A percentile compares a stretch with the other conserved stretches of the same genome.
These are phyloP conservation scores for Dolichoris vasculosae DNA, from an alignment of 1,140 invertebrate genomes.

Conservation along the genomic window DNA sequence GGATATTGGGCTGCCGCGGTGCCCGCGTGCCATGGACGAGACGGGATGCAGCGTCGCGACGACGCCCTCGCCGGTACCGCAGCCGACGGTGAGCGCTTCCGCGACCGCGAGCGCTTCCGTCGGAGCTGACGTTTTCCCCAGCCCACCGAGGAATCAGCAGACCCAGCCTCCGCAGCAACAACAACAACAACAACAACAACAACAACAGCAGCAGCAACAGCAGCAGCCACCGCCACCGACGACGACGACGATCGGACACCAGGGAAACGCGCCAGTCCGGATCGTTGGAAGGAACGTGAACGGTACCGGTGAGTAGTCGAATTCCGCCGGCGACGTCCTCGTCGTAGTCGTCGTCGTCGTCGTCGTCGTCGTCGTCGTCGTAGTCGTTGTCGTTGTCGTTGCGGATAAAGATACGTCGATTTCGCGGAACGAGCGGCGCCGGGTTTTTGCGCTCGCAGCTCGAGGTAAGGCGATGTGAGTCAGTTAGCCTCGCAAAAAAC, in stretches of 20 bases:
- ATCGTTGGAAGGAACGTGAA: conserved; percentile 73
- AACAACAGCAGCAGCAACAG: conserved; percentile 23
- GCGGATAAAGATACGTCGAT: neutral
- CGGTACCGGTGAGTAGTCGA: conserved; percentile 70
- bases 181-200: conserved; percentile 25
- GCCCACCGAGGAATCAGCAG: conserved; percentile 24
- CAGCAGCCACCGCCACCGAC: conserved; percentile 56
- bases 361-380: neutral
- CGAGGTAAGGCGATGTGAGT: conserved; percentile 39
- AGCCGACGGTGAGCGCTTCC: conserved; percentile 46
- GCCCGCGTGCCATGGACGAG: conserved; percentile 40
- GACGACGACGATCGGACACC: conserved; percentile 53
- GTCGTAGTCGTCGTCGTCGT: too few species aligned
- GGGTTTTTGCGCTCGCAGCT: conserved; percentile 5
- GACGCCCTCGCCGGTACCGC: conserved; percentile 63
- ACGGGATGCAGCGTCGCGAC: conserved; percentile 56
- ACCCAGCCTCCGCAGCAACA: conserved; percentile 29
- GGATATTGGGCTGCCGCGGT: conserved; percentile 31
- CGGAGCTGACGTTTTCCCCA: conserved; percentile 54
- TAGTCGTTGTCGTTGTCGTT: too few species aligned
- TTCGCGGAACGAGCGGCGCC: conserved; percentile 25
- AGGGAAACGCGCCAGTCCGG: conserved; percentile 56
- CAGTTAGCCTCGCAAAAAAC: conserved; percentile 56
- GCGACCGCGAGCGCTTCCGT: conserved; percentile 49
- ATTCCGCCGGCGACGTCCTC: too few species aligned